A percentile compares a stretch with the other conserved stretches of the same genome.
Evolutionary conservation across 2,888 invertebrate genomes (phyloP).

Genomic region (Sesamia inferens): DNA sequence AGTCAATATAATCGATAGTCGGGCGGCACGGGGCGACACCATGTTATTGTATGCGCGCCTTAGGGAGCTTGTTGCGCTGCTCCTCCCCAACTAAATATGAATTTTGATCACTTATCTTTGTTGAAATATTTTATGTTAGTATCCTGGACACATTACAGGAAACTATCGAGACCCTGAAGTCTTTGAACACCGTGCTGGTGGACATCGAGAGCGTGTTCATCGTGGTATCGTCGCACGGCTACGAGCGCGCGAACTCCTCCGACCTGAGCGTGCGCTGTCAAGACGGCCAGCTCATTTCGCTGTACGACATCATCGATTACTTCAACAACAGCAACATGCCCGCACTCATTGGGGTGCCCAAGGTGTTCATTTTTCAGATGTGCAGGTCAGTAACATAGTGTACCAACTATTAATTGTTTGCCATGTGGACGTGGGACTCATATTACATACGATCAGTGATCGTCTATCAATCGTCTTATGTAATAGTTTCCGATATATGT

Average conservation of each 20-base stretch:
- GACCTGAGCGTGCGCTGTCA: conserved; percentile 91
- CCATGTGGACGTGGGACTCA: background rate
- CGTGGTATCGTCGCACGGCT: conserved; percentile 92
- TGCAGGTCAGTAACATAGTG: conserved; percentile 87
- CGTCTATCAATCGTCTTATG: no score
- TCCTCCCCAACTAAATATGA: background rate
- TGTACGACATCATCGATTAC: conserved; percentile 89
- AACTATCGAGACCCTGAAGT: conserved; percentile 81
- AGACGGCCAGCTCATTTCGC: conserved; percentile 88
- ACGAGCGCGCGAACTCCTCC: conserved; percentile 78
- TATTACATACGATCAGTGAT: background rate
- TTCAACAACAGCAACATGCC: conserved; percentile 90
- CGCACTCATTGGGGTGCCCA: conserved; percentile 90
- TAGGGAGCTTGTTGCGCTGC: background rate
- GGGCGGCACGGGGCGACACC: background rate
- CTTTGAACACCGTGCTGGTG: conserved; percentile 77
- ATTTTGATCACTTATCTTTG: no score
- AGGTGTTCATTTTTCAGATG: conserved; percentile 93
- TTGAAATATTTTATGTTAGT: background rate
- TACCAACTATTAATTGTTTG: background rate
- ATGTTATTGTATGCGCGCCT: background rate
- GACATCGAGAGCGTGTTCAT: conserved; percentile 91
- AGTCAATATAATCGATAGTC: background rate
- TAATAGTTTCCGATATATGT: background rate
- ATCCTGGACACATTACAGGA: conserved; percentile 65